These are phyloP conservation scores for Drosophila longiperda DNA, from an alignment of 2,888 invertebrate genomes.

Conservation along the genomic window DNA sequence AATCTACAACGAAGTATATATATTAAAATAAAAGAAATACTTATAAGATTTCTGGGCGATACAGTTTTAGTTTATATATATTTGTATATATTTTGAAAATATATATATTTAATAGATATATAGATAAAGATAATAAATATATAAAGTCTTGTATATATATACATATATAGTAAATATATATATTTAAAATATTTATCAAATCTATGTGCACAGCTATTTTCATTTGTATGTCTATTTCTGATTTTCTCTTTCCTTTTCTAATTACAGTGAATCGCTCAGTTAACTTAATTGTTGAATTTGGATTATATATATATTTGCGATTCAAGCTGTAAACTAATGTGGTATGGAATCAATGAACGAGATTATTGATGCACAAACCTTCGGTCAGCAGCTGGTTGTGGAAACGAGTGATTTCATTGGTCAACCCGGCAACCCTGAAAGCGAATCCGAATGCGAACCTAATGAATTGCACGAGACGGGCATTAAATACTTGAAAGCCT, in stretches of 20 bases:
- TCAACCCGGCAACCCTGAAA: conserved; percentile 13
- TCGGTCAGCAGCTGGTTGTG: conserved; percentile 85
- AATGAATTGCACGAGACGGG: conserved; percentile 14
- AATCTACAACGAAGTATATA: too few species aligned
- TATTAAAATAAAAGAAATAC: too few species aligned
- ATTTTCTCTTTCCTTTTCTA: background rate
- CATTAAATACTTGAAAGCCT: conserved; percentile 17
- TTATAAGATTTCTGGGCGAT: too few species aligned
- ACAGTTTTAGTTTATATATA: too few species aligned
- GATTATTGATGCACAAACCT: conserved; percentile 87
- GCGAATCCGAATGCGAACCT: conserved; percentile 36
- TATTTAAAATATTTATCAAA: background rate
- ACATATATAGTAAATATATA: too few species aligned
- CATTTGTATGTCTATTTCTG: background rate
- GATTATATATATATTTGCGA: background rate
- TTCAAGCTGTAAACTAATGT: conserved; percentile 18
- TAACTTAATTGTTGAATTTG: background rate
- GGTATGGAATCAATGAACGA: conserved; percentile 87
- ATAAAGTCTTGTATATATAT: too few species aligned
- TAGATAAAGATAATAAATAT: too few species aligned
- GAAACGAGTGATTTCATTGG: conserved; percentile 82
- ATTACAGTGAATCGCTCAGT: background rate
- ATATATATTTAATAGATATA: too few species aligned
- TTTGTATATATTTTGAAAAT: too few species aligned
- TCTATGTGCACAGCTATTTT: background rate